Conservation (phyloP, 2,888 invertebrate species). For the Aphidius colemani region DNA sequence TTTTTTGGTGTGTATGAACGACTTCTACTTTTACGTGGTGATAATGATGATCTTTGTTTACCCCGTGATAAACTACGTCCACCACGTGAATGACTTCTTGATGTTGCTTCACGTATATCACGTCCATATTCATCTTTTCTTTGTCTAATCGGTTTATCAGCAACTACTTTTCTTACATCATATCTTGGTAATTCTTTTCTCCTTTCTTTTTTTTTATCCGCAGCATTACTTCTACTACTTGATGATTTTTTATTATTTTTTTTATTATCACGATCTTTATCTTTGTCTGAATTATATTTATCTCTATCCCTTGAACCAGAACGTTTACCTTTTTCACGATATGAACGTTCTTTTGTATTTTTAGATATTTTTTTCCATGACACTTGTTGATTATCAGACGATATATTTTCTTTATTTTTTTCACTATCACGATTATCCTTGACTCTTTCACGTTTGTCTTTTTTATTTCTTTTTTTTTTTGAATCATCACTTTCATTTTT, state of each 20-base stretch:
- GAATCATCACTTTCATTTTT: constrained; percentile 47
- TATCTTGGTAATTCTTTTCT: constrained; percentile 82
- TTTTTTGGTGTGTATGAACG: constrained; percentile 19
- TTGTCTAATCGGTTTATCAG: constrained; percentile 67
- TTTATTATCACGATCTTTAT: constrained; percentile 38
- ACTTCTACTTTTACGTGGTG: constrained; percentile 25
- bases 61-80: constrained; percentile 42
- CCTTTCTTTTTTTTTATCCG: constrained; percentile 64
- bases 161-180: constrained; percentile 79
- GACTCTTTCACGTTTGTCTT: constrained; percentile 63
- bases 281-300: constrained; percentile 50
- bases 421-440: constrained; percentile 50
- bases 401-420: constrained; percentile 63
- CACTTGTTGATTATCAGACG: constrained; percentile 58
- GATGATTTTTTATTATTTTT: constrained; percentile 58
- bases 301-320: constrained; percentile 71
- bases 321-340: constrained; percentile 26
- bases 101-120: constrained; percentile 63
- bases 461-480: constrained; percentile 59
- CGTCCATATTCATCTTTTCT: constrained; percentile 80
- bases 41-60: constrained; percentile 34
- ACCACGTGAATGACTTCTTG: constrained; percentile 42
- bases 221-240: constrained; percentile 50
- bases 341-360: constrained; percentile 59
- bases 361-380: constrained; percentile 82